Evolutionary conservation across 2,797 vertebrate species (phyloP), one percentile per base, ranked within the genome.

Genomic region (Ceyx erithaca): DNA sequence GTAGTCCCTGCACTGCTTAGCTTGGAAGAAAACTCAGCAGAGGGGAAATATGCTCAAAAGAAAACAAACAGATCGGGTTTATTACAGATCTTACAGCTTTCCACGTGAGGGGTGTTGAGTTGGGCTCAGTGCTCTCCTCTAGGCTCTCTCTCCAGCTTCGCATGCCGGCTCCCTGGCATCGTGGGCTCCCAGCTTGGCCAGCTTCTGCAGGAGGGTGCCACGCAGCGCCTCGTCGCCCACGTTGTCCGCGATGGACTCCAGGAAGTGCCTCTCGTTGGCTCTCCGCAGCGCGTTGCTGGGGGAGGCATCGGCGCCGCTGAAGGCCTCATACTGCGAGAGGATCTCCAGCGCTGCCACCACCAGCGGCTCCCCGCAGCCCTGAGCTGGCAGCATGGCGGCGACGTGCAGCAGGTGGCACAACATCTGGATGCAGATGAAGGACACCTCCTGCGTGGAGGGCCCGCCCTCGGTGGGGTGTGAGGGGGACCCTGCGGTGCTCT

Each of bases 321-420:
- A 81, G 4, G 48, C 91, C 96, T 99, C 98, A 0, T 99, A 99
- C 89, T 98, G 98, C 1, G 98, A 98, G 61, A 99, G 98, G 88
- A 99, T 97, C 96, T 99, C 99, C 95, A 99, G 88, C 5, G 98
- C 98, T 83, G 98, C 96, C 51, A 99, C 97, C 68, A 98, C 98
- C 49, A 99, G 96, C 0, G 98, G 95, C 62, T 99, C 98, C 8
- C 93, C 87, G 19, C 98, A 98, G 8, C 31, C 68, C 93, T 62
- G 94, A 3, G 95, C 97, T 0, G 98, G 98, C 97, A 99, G 98
- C 99, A 99, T 99, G 96, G 98, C 98, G 79, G 98, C 98, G 30
- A 99, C 96, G n/a, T 99, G 99, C 86, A 99, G 97, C 63, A 98
- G 96, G 12, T 99, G 99, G 79, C 99, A 99, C 97, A 98, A 99